Evolutionary conservation across 2,113 vertebrate species (phyloP).

Genomic region (Saguinus midas): DNA sequence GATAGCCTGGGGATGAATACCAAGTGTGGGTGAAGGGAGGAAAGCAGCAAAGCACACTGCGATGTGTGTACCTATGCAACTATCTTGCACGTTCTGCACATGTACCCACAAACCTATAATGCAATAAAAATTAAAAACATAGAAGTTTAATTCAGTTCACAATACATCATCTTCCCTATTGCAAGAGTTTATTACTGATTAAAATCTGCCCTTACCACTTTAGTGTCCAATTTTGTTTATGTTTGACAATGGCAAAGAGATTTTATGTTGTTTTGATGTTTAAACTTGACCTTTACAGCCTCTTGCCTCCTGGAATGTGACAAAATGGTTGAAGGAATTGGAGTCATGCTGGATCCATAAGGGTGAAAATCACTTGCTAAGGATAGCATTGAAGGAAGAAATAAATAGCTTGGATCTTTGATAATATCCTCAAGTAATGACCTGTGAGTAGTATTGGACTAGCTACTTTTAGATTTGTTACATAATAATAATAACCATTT

Average conservation of each 20-base stretch:
- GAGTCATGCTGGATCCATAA: fast-evolving
- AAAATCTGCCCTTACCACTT: background rate
- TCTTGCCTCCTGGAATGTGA: background rate
- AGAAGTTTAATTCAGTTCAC: background rate
- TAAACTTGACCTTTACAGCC: background rate
- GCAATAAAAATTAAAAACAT: too few species aligned
- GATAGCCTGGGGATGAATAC: too few species aligned
- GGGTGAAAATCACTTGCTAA: background rate
- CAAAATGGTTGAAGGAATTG: background rate
- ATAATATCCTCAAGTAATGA: background rate
- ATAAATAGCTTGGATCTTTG: background rate
- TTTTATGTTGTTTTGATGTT: background rate
- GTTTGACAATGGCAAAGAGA: background rate
- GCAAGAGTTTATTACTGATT: background rate
- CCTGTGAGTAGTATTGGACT: background rate
- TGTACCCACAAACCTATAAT: too few species aligned
- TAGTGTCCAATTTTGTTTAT: background rate
- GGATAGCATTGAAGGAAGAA: background rate
- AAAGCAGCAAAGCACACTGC: too few species aligned
- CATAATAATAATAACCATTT: background rate
- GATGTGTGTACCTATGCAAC: too few species aligned
- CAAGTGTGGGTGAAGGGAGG: too few species aligned
- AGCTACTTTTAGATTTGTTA: background rate
- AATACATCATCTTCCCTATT: background rate
- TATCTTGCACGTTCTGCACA: too few species aligned